Percentiles rank a stretch among this genome's conserved stretches.
These are phyloP conservation scores for Monodelphis domestica DNA, from an alignment of 2,797 vertebrate genomes.

Conservation along the genomic window DNA sequence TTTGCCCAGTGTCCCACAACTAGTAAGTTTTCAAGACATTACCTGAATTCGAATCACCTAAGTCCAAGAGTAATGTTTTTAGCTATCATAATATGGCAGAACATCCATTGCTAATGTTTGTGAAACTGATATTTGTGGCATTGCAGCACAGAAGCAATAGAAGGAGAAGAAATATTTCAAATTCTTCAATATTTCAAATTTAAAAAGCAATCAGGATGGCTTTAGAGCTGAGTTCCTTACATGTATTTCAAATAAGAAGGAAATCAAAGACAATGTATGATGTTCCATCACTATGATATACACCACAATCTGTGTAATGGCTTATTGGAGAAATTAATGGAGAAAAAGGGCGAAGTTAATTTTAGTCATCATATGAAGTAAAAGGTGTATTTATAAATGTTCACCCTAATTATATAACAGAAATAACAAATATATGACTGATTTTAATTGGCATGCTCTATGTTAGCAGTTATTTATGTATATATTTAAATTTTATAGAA, in stretches of 20 bases:
- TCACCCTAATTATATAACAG: background rate
- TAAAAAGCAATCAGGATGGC: background rate
- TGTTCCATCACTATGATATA: background rate
- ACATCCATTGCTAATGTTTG: background rate
- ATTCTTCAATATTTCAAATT: too few species aligned
- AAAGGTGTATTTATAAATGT: background rate
- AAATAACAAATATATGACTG: background rate
- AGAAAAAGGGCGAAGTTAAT: too few species aligned
- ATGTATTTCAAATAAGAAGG: background rate
- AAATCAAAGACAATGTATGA: background rate
- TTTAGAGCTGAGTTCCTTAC: background rate
- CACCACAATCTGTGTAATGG: background rate
- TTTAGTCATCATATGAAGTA: background rate
- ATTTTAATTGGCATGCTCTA: conserved; percentile 10
- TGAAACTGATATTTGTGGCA: background rate
- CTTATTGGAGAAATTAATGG: background rate
- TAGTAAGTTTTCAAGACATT: background rate
- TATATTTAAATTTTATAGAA: background rate
- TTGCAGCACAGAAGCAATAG: background rate
- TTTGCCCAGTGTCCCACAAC: background rate
- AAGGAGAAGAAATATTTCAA: too few species aligned
- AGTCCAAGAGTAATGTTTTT: background rate
- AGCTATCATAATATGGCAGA: background rate
- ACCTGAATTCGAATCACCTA: background rate
- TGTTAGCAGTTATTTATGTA: background rate